phyloP scores from a whole-genome alignment of 2,797 vertebrate species.

The Silurus aristotelis region DNA sequence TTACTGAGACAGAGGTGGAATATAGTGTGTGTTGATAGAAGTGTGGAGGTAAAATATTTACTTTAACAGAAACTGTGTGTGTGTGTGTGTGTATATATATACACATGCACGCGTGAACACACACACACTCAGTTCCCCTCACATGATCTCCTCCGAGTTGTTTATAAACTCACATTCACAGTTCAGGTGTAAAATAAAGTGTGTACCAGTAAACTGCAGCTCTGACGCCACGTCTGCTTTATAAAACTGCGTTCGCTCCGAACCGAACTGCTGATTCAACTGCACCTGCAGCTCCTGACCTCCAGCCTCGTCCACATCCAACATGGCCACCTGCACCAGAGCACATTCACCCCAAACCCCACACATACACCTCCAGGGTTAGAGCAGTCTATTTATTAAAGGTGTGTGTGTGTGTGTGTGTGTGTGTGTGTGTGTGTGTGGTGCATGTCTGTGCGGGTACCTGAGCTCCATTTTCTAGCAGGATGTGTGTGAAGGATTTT shows the following conservation, averaged over 20 bases:
- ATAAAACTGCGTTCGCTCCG: conserved; percentile 60
- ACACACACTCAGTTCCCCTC: neutral
- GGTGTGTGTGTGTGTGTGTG: neutral
- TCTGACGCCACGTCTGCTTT: conserved; percentile 70
- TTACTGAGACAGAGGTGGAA: neutral
- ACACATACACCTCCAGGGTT: too few species aligned
- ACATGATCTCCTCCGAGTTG: neutral
- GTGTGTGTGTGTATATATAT: too few species aligned
- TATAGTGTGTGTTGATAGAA: too few species aligned
- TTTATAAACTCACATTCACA: neutral
- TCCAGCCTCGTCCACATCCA: conserved; percentile 65
- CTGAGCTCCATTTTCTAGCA: conserved; percentile 71
- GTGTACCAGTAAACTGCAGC: conserved; percentile 69
- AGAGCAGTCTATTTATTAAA: too few species aligned
- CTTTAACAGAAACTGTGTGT: too few species aligned
- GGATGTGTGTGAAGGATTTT: conserved; percentile 63
- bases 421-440: neutral
- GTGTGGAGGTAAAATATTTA: neutral
- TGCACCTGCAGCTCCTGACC: conserved; percentile 54
- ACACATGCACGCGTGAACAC: neutral
- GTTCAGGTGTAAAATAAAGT: neutral
- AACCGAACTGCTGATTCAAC: conserved; percentile 62
- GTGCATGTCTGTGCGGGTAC: conserved; percentile 53
- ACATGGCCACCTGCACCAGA: conserved; percentile 64
- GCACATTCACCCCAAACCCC: neutral